These are phyloP conservation scores for Lipotes vexillifer DNA, from an alignment of 2,113 vertebrate species.

Conservation along the genomic window DNA sequence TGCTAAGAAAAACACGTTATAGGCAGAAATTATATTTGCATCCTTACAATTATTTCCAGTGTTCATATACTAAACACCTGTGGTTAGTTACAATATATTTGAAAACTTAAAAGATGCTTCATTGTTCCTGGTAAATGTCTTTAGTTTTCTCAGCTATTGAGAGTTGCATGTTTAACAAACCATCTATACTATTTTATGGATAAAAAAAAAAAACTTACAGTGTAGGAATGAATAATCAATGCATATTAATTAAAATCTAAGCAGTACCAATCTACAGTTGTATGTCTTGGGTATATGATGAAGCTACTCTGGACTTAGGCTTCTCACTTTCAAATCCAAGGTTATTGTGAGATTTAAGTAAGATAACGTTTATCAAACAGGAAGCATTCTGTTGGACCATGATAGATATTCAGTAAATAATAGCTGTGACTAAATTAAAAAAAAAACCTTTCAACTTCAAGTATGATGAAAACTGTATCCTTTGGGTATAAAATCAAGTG, in stretches of 20 bases:
- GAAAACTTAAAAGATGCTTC: background rate
- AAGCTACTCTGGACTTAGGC: rapidly evolving
- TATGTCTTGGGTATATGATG: background rate
- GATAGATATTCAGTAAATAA: background rate
- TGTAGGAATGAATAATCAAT: background rate
- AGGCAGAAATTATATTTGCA: background rate
- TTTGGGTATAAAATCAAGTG: background rate
- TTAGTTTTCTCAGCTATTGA: background rate
- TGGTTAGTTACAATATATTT: background rate
- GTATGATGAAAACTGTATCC: background rate
- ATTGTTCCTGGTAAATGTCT: background rate
- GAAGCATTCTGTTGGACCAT: background rate
- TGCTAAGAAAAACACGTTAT: background rate
- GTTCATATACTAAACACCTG: background rate
- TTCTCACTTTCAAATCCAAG: background rate
- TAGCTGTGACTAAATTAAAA: background rate
- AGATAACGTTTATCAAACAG: background rate
- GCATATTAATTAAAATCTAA: background rate
- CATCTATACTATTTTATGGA: background rate
- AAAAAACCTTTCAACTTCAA: background rate
- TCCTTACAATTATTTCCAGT: background rate
- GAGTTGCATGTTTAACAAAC: background rate
- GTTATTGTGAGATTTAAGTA: background rate
- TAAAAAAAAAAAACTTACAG: background rate
- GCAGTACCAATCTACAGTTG: background rate